Conservation (phyloP, 2,797 vertebrate genomes). For the Hydrophis major region DNA sequence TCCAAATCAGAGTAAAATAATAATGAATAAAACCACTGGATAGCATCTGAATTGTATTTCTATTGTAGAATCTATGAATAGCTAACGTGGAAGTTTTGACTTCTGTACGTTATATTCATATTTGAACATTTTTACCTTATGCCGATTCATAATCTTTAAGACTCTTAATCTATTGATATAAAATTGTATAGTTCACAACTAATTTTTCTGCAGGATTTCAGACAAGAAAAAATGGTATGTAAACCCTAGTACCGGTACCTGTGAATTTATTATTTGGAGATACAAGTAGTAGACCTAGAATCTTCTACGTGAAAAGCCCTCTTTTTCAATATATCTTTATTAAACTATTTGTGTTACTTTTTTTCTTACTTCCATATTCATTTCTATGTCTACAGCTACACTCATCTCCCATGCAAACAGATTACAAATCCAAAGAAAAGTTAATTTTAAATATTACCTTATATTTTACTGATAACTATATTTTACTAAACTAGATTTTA, state of each 20-base stretch:
- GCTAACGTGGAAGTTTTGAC: not conserved
- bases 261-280: not conserved
- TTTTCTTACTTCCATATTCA: not conserved
- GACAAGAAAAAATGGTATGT: not conserved
- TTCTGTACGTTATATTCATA: not conserved
- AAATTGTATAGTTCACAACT: not conserved
- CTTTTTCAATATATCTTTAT: not conserved
- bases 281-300: not conserved
- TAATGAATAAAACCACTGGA: not conserved
- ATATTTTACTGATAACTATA: not conserved
- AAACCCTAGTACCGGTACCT: not conserved
- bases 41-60: not conserved
- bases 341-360: not conserved
- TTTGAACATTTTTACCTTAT: not conserved
- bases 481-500: conserved; percentile 4
- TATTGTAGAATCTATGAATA: not conserved
- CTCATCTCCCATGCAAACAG: conserved; percentile 1
- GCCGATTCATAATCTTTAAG: not conserved
- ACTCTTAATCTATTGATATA: too few species aligned
- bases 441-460: not conserved
- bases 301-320: not conserved
- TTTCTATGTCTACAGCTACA: conserved; percentile 9
- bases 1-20: not conserved
- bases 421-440: not conserved
- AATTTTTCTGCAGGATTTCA: not conserved